Conservation (phyloP, 2,113 vertebrate species). For the Gallinago media region DNA sequence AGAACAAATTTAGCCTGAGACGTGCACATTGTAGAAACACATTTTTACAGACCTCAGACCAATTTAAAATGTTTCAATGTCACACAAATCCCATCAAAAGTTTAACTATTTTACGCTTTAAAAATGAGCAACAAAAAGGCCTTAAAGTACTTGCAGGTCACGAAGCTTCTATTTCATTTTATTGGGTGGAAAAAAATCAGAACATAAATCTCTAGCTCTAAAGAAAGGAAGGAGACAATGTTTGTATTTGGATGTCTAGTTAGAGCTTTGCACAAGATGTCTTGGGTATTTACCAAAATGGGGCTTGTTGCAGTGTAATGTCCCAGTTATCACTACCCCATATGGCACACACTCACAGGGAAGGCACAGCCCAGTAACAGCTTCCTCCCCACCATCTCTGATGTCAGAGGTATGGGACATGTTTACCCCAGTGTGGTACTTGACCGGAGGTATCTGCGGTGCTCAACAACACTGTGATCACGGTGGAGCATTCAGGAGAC, state of each 20-base stretch:
- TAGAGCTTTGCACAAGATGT: not conserved
- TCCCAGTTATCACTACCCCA: not conserved
- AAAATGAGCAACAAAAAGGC: not conserved
- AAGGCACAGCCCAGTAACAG: not conserved
- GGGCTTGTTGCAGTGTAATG: not conserved
- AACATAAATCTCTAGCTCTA: not conserved
- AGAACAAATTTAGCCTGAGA: slow-evolving; percentile 9
- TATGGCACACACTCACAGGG: not conserved
- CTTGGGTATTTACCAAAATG: not conserved
- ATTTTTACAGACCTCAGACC: not conserved
- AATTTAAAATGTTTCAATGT: not conserved
- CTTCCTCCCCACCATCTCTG: not conserved
- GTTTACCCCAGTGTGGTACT: fast-evolving
- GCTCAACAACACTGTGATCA: not conserved
- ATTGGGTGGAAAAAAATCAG: not conserved
- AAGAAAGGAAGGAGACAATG: not conserved
- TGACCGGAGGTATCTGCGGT: not conserved
- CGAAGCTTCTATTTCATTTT: not conserved
- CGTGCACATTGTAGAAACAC: not conserved
- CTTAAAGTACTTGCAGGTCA: not conserved
- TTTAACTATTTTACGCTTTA: not conserved
- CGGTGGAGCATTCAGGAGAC: not conserved
- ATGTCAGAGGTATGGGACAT: fast-evolving
- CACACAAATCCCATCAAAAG: not conserved
- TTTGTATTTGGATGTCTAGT: not conserved